phyloP scores from a whole-genome alignment of 2,888 invertebrate species.

The Drosophila lacicola region DNA sequence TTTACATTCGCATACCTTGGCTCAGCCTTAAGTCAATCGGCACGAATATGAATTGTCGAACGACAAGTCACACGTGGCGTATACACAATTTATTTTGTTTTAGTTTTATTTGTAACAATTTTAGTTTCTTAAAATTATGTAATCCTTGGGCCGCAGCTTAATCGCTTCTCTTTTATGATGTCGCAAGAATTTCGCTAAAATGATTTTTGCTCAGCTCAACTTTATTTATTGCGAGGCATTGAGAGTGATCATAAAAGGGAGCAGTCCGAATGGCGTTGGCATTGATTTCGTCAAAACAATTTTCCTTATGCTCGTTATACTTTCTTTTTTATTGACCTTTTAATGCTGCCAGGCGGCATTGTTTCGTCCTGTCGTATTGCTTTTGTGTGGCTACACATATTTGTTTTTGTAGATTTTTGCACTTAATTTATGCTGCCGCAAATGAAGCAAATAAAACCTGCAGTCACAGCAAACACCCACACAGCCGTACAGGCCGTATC shows the following conservation, averaged over 20 bases:
- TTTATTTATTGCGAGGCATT: constrained; percentile 48
- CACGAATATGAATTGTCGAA: constrained; percentile 26
- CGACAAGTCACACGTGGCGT: constrained; percentile 18
- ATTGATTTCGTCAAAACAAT: constrained; percentile 64
- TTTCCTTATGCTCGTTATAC: constrained; percentile 61
- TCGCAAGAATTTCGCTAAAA: constrained; percentile 25
- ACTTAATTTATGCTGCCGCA: constrained; percentile 77
- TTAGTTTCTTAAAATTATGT: constrained; percentile 48
- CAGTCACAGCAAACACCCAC: constrained; percentile 29
- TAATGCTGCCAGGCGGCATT: constrained; percentile 49
- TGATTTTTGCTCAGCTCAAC: constrained; percentile 26
- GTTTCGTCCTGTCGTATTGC: constrained; percentile 34
- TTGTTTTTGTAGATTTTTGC: constrained; percentile 64
- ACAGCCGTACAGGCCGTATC: constrained; percentile 6
- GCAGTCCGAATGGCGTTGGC: constrained; percentile 15
- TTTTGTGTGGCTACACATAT: constrained; percentile 37
- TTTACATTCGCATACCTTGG: neutral
- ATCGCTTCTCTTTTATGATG: constrained; percentile 35
- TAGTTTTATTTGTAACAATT: constrained; percentile 24
- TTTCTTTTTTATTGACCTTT: constrained; percentile 67
- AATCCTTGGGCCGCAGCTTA: constrained; percentile 7
- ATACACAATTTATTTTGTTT: constrained; percentile 47
- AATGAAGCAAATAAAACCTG: constrained; percentile 72
- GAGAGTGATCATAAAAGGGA: constrained; percentile 50
- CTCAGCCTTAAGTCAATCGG: constrained; percentile 8